Base-by-base conservation (phyloP, 1,140 invertebrate genomes). In the Musca domestica region DNA sequence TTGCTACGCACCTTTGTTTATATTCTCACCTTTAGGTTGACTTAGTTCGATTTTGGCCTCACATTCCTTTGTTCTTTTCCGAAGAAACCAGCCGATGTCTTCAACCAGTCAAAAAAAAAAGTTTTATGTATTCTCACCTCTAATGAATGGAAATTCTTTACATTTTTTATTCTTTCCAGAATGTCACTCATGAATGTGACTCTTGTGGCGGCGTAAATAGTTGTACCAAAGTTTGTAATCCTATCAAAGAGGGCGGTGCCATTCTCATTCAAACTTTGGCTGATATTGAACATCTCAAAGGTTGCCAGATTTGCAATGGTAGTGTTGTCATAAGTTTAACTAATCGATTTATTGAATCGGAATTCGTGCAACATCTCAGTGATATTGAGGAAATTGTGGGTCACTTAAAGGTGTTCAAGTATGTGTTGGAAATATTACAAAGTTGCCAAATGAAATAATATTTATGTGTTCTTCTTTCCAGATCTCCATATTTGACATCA, bases 351-450 rank as follows among this genome's bases (percentile, higher is more conserved):
- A 68, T 77, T 41, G 76, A 80, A 30, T 15, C 69, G 3, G 73
- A 75, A 64, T 56, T 80, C 27, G 19, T 58, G 15, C 23, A 68
- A 7, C 71, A 70, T 30, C 61, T 80, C 5, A 34, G n/a, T 34
- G 69, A 58, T 6, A 64, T 80, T 10, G 75, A 73, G 0, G 76
- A 80, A 51, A 78, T 80, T 64, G 67, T 71, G 2, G 78, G 78
- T 6, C 67, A 74, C 58, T 69, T 80, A 6, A 80, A 80, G 67
- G 71, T 80, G 19, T 71, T 61, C 69, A 74, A 78, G 78, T 19
- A 17, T 30, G 54, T 20, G 14, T 22, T 0, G 12, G 14, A 56
- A 56, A 3, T 25, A 27, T 3, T 64, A 20, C 20, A 20, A 19
- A 17, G 14, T 27, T 48, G 30, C 1, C 15, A 41, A 52, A 3